Conservation (phyloP, 1,140 invertebrate genomes). For the Drosophila dunni region DNA sequence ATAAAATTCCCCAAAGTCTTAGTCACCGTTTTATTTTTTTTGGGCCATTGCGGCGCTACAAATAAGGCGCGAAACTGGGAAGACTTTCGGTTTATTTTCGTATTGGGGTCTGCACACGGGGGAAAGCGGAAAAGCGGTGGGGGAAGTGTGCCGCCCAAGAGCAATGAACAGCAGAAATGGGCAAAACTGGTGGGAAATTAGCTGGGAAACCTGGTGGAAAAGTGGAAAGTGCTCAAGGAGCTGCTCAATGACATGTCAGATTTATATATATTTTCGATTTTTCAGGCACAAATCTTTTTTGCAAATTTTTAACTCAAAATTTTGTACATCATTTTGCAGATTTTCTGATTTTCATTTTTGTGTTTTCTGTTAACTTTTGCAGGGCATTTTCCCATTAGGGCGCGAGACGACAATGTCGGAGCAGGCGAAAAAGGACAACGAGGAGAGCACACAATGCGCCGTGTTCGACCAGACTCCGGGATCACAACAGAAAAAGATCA, state of each 20-base stretch:
- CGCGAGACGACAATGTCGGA: conserved; percentile 53
- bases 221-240: conserved; percentile 1
- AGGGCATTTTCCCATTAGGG: conserved; percentile 35
- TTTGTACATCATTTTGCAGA: not conserved
- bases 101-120: conserved; percentile 53
- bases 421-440: conserved; percentile 72
- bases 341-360: not conserved
- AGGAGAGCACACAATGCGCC: conserved; percentile 85
- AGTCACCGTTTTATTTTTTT: conserved; percentile 50
- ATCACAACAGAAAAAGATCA: conserved; percentile 83
- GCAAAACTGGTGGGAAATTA: not conserved
- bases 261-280: conserved; percentile 1
- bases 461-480: conserved; percentile 86
- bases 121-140: conserved; percentile 5
- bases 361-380: not conserved
- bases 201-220: too few relatives aligned
- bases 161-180: conserved; percentile 26
- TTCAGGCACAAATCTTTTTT: conserved; percentile 1
- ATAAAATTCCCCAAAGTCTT: conserved; percentile 69
- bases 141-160: not conserved
- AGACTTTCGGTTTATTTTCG: conserved; percentile 63
- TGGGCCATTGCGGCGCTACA: conserved; percentile 51
- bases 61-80: conserved; percentile 77
- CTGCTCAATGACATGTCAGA: conserved; percentile 26
- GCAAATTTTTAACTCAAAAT: conserved; percentile 23